Percentiles rank a stretch among this genome's conserved stretches.
Evolutionary conservation across 2,797 vertebrate species (phyloP).

Genomic region (Hozukius guyotensis): DNA sequence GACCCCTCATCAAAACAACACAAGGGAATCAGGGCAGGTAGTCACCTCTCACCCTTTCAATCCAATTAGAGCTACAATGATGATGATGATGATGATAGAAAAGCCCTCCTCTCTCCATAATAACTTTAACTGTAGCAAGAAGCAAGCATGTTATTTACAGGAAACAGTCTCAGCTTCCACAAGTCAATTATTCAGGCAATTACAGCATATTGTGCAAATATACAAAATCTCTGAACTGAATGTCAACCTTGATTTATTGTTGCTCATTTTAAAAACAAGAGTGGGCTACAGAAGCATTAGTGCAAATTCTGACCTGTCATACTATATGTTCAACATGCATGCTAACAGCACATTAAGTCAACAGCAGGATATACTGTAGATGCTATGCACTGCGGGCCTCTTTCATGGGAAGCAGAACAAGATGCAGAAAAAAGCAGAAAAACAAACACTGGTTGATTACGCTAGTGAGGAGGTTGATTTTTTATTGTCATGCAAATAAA

Average conservation of each 20-base stretch:
- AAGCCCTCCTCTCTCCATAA: not conserved
- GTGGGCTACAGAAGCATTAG: not conserved
- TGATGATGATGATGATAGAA: not conserved
- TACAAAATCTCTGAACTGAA: not conserved
- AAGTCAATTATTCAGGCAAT: not conserved
- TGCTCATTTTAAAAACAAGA: not conserved
- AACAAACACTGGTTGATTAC: slow-evolving; percentile 2
- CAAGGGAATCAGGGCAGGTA: slow-evolving; percentile 16
- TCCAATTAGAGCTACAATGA: slow-evolving; percentile 22
- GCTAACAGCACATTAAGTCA: not conserved
- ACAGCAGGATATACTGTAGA: not conserved
- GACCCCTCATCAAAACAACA: slow-evolving; percentile 24
- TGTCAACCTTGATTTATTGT: not conserved
- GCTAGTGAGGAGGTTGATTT: not conserved
- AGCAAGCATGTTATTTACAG: not conserved
- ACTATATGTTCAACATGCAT: not conserved
- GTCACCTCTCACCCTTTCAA: slow-evolving; percentile 23
- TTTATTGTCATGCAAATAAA: slow-evolving; percentile 15
- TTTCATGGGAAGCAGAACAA: not conserved
- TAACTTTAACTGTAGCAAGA: not conserved
- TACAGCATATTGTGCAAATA: not conserved
- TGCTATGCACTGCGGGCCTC: not conserved
- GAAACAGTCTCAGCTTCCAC: not conserved
- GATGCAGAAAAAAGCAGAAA: not conserved
- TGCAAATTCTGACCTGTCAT: not conserved